Evolutionary conservation across 2,888 invertebrate genomes (phyloP).

Genomic region (Ophion slaviceki): DNA sequence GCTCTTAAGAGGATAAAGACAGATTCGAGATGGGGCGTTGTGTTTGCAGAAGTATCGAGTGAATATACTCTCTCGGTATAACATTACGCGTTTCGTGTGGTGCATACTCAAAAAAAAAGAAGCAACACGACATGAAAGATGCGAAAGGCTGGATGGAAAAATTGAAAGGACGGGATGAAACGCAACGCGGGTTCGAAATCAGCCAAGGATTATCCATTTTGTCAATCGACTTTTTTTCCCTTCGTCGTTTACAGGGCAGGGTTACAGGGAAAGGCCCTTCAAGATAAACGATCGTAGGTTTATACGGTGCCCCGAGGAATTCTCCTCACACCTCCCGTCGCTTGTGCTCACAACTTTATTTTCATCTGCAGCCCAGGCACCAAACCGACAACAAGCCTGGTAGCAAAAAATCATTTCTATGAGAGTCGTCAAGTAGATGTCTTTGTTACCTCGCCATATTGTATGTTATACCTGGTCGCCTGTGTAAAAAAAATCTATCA

Average conservation of each 20-base stretch:
- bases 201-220: conserved; percentile 54
- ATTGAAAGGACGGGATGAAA: conserved; percentile 39
- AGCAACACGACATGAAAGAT: conserved; percentile 6
- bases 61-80: conserved; percentile 34
- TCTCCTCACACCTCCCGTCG: conserved; percentile 34
- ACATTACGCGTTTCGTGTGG: conserved; percentile 46
- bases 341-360: background rate
- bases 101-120: conserved; percentile 3
- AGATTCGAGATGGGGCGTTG: conserved; percentile 38
- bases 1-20: conserved; percentile 59
- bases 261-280: background rate
- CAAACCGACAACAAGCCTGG: conserved; percentile 32
- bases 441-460: no score
- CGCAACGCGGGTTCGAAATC: conserved; percentile 45
- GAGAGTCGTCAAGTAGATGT: no score
- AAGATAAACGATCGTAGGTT: conserved; percentile 40
- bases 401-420: conserved; percentile 72
- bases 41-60: conserved; percentile 52
- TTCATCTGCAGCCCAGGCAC: background rate
- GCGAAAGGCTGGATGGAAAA: conserved; percentile 25
- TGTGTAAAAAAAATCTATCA: no score
- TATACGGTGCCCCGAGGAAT: conserved; percentile 20
- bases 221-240: conserved; percentile 54
- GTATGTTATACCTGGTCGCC: no score
- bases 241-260: conserved; percentile 10